Base-by-base conservation (phyloP, 2,113 vertebrate genomes). In the Casuarius casuarius region DNA sequence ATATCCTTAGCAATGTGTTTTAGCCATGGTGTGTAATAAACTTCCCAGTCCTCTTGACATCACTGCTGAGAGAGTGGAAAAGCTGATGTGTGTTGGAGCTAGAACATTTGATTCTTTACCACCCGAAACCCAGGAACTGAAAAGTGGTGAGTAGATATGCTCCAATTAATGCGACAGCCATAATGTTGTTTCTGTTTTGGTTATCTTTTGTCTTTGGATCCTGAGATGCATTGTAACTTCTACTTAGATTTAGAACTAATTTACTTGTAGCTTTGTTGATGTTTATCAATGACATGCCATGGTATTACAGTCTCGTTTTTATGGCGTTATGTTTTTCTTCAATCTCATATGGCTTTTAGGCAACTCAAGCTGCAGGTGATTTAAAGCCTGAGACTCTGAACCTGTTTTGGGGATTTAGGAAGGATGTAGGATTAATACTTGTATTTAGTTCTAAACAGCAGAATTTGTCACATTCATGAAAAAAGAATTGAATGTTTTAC, bases 21-120 rank as follows among this genome's bases (percentile, higher is more conserved):
- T 94, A 99, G 99, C 98, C 4, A 99, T 99, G 99, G 99, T 99
- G 76, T 99, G 99, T 92, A 98, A 98, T 91, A 99, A 99, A 81
- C 98, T 99, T 56, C 99, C 99, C 14, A 99, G 99, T 88, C 99
- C 99, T 7, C 95, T 99, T 66, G 99, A 99, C 59, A 98, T 99
- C 33, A 29, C 97, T 0, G 97, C 97, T 2, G 99, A 99, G 97
- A 98, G 99, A 66, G 99, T 99, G 92, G 99, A 99, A 96, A 99
- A 97, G 58, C 97, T 99, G 84, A 98, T 99, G 98, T 99, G 98
- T 61, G 95, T 98, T 5, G 99, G 99, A 74, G 96, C 98, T 0
- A 98, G 98, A 52, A 95, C 97, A 0, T 99, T 99, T 86, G 99
- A 99, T 94, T 98, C 98, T 5, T 97, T 99, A 51, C 99, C 99